Base-by-base conservation (phyloP, 2,888 invertebrate genomes). In the Melanostoma scalare region DNA sequence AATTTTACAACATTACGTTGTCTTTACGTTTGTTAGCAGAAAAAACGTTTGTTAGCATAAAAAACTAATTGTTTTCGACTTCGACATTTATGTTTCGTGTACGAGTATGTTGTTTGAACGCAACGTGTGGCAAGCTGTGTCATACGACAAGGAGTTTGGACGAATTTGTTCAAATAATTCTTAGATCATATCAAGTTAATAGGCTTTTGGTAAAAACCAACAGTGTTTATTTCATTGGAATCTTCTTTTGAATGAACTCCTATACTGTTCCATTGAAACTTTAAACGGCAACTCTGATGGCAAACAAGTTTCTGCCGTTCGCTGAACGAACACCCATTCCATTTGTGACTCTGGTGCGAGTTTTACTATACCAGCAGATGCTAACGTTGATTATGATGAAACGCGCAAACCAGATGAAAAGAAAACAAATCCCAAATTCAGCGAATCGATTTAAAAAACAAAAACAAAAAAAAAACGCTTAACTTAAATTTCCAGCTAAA, bases 321-420 rank as follows among this genome's bases (percentile, higher is more conserved):
- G 30, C 6, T 20, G 35, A 69, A 56, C 8, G 20, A 40, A 63
- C 56, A 67, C 60, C 42, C 36, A 56, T 65, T 71, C 71, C 8
- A 6, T 61, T 48, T 44, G 38, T 55, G 38, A 61, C 36, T 58
- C 33, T 35, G 61, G 55, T 8, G 6, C 48, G 35, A 10, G 38
- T 73, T 77, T 73, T 63, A 69, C 48, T 65, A n/a, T n/a, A 56
- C 56, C 76, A 81, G 69, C 71, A 72, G 60, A 77, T 77, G 76
- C 56, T 77, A 42, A 48, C 36, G 55, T 46, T 38, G 38, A 36
- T 48, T 48, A 71, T 60, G 78, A 73, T 73, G 61, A 73, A 74
- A 79, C 65, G 53, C 61, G 60, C 61, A 50, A 76, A 71, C 48
- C 60, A 38, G 31, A 33, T 44, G 40, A 75, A 79, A 63, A 67